Percentiles rank a stretch among this genome's conserved stretches.
Evolutionary conservation across 2,797 vertebrate genomes (phyloP).

Genomic region (Enteromius anoplus): DNA sequence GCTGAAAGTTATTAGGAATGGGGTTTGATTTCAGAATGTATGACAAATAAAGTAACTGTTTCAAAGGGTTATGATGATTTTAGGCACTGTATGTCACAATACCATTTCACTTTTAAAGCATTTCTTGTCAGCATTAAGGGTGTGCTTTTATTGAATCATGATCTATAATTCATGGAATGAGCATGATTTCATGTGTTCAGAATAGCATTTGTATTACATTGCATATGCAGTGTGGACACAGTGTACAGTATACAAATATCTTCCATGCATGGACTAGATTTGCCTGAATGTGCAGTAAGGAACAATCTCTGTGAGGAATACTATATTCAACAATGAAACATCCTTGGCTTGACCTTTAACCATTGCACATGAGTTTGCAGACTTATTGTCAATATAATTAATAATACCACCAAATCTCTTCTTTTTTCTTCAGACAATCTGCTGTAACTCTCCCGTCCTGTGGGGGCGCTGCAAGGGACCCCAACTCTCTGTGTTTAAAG

Average conservation of each 20-base stretch:
- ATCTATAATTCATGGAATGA: neutral
- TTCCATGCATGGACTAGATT: neutral
- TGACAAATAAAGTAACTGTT: no score
- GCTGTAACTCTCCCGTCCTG: constrained; percentile 54
- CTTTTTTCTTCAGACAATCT: constrained; percentile 3
- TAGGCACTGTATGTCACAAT: no score
- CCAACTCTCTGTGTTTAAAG: constrained; percentile 62
- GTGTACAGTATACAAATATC: neutral
- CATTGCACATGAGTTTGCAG: neutral
- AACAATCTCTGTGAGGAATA: constrained; percentile 1
- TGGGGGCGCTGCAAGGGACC: constrained; percentile 12
- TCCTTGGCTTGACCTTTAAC: neutral
- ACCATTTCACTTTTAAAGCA: neutral
- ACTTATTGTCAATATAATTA: neutral
- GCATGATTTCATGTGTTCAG: neutral
- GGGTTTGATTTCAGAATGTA: no score
- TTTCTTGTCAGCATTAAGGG: neutral
- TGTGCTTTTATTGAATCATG: neutral
- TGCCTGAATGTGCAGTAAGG: neutral
- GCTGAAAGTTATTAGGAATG: no score
- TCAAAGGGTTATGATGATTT: no score
- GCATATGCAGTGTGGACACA: neutral
- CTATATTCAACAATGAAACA: neutral
- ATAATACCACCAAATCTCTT: neutral
- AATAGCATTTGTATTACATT: neutral